Evolutionary conservation across 2,797 vertebrate species (phyloP).

Genomic region (Spheniscus humboldti): DNA sequence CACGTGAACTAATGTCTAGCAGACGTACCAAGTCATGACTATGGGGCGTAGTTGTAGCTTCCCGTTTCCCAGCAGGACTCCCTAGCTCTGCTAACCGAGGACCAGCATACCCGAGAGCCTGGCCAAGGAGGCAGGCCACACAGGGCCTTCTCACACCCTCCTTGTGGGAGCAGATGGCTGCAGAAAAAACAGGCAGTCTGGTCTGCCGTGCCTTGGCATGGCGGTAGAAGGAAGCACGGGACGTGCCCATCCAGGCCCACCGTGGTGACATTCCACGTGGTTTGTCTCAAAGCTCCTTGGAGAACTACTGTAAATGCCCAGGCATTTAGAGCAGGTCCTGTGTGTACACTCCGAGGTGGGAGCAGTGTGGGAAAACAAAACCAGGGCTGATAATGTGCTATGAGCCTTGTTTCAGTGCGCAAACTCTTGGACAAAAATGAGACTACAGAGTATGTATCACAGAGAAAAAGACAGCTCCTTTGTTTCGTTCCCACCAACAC

Average conservation of each 20-base stretch:
- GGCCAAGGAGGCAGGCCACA: not conserved
- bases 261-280: not conserved
- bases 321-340: not conserved
- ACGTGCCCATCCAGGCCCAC: not conserved
- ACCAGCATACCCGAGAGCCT: not conserved
- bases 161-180: conserved; percentile 69
- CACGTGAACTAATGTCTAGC: not conserved
- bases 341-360: fast-evolving
- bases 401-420: not conserved
- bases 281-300: not conserved
- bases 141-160: conserved; percentile 68
- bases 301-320: not conserved
- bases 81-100: not conserved
- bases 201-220: not conserved
- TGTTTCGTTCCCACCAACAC: not conserved
- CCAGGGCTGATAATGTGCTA: not conserved
- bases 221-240: not conserved
- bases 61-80: not conserved
- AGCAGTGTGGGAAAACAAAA: not conserved
- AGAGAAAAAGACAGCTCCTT: not conserved
- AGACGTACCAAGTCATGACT: not conserved
- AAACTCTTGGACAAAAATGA: not conserved
- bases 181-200: not conserved
- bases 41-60: not conserved
- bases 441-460: not conserved